Base-by-base conservation (phyloP, 1,140 invertebrate species). In the Bombus waltoni region DNA sequence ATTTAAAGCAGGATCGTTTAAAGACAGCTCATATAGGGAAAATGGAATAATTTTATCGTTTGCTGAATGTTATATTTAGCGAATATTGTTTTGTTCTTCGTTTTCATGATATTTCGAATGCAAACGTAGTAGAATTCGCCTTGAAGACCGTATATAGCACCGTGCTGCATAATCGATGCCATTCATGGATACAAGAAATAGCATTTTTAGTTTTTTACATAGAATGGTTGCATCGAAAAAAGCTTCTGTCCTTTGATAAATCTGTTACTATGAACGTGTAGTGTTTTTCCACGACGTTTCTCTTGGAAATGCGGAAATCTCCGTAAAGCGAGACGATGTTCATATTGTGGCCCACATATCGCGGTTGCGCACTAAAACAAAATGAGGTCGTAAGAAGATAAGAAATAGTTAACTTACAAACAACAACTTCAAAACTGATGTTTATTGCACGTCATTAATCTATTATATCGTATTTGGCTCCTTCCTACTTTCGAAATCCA, bases 401-500 rank as follows among this genome's bases (percentile, higher is more conserved):
- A 79, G 38, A 9, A 44, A 79, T 79, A 71, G 75, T 84, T 68
- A 40, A 53, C 73, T 44, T 38, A 71, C 38, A 71, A 71, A 59
- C 66, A 59, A 71, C 66, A 28, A 66, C 8, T 40, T 77, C 75
- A 70, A 53, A 84, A 84, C 38, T 32, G 47, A 59, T 71, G 82
- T 84, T 84, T 84, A 84, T 79, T 78, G n/a, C 75, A 38, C 18
- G 18, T 44, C 47, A 18, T 83, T 71, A 44, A 78, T 78, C 62
- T 57, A 68, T 66, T 83, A 44, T 28, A 78, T 40, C n/a, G 40
- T 18, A 13, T n/a, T 62, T 53, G 40, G n/a, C 10, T 35, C n/a
- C 3, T 9, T n/a, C 25, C 68, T 42, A 38, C 25, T 40, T 84
- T 79, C 25, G 11, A 79, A 77, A 79, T 40, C 44, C 47, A n/a